phyloP scores from a whole-genome alignment of 2,797 vertebrate genomes.

The Corythornis leucogaster region DNA sequence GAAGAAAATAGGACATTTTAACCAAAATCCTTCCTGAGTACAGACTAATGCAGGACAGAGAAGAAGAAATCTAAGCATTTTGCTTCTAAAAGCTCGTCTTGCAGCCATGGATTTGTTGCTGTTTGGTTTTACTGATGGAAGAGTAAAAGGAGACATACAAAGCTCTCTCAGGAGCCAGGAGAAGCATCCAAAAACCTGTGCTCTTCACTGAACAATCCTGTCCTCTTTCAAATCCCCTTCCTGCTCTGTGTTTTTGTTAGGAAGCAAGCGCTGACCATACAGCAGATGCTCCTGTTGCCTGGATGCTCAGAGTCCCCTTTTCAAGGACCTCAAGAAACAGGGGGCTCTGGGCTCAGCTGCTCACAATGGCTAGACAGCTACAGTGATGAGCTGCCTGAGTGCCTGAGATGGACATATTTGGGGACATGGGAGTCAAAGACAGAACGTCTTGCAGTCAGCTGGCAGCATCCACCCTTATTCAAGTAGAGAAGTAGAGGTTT shows the following conservation, averaged over 20 bases:
- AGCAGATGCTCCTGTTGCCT: background rate
- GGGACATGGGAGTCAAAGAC: background rate
- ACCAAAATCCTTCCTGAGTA: background rate
- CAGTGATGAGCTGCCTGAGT: background rate
- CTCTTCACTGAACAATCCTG: background rate
- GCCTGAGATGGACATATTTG: background rate
- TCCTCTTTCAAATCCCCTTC: background rate
- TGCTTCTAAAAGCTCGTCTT: background rate
- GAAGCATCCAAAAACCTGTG: background rate
- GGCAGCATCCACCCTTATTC: background rate
- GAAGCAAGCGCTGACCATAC: background rate
- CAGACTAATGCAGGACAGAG: background rate
- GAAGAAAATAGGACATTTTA: background rate
- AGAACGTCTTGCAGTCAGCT: background rate
- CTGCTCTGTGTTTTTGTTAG: background rate
- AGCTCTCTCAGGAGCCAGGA: background rate
- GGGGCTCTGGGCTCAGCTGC: background rate
- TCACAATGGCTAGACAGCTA: accelerated
- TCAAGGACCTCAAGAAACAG: background rate
- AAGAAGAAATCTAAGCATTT: background rate
- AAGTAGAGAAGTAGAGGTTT: background rate
- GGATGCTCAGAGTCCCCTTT: background rate
- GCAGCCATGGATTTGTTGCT: background rate
- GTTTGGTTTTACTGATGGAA: background rate
- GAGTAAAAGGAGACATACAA: accelerated